These are phyloP conservation scores for Phyllotreta cruciferae DNA, from an alignment of 2,888 invertebrate species.

Conservation along the genomic window DNA sequence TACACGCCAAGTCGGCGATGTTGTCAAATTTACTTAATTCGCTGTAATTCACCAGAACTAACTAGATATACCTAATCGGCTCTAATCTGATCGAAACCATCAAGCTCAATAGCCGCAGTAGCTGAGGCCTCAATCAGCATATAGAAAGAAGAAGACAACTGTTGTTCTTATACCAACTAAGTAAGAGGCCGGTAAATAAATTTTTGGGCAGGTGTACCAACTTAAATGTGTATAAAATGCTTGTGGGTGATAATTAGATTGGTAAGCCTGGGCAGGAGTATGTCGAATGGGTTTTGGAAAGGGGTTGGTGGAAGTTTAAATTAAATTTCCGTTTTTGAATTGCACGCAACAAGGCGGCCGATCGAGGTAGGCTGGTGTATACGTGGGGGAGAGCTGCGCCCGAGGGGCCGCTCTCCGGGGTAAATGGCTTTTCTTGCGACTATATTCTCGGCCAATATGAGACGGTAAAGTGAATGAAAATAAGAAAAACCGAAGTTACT, in stretches of 20 bases:
- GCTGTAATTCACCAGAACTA: slow-evolving; percentile 37
- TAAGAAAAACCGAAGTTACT: slow-evolving; percentile 59
- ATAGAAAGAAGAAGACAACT: too few species aligned
- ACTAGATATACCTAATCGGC: too few species aligned
- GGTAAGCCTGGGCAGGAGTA: too few species aligned
- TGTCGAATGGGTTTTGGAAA: too few species aligned
- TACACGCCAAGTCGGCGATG: slow-evolving; percentile 29
- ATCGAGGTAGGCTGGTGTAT: slow-evolving; percentile 59
- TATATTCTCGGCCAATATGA: slow-evolving; percentile 48
- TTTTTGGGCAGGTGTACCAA: too few species aligned
- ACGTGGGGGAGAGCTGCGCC: slow-evolving; percentile 51
- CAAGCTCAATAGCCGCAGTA: too few species aligned
- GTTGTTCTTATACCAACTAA: too few species aligned
- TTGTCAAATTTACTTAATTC: slow-evolving; percentile 29
- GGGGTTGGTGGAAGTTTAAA: slow-evolving; percentile 55
- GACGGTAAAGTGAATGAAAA: slow-evolving; percentile 54
- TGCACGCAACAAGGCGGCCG: slow-evolving; percentile 60
- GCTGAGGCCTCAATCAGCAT: too few species aligned
- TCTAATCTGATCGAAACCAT: too few species aligned
- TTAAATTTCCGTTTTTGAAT: slow-evolving; percentile 61
- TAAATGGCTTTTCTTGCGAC: slow-evolving; percentile 59
- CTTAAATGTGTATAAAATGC: too few species aligned
- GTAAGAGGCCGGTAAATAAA: too few species aligned
- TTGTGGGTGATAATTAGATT: too few species aligned
- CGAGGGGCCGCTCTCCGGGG: slow-evolving; percentile 47